Percentiles rank a stretch among this genome's conserved stretches.
Conservation (phyloP, 2,888 invertebrate species). For the Coleophora flavipennella region DNA sequence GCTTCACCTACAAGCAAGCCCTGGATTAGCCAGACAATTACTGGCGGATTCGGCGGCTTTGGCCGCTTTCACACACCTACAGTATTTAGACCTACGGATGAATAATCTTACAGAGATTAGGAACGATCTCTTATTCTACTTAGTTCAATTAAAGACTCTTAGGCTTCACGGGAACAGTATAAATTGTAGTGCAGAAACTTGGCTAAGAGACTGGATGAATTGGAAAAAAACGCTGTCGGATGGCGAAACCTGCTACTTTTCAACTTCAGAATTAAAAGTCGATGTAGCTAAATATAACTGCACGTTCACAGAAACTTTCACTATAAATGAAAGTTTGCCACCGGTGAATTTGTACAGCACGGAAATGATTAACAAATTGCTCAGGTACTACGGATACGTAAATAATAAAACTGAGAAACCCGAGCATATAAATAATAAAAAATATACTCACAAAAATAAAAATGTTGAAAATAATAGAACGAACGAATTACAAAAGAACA, state of each 20-base stretch:
- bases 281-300: constrained; percentile 63
- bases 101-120: constrained; percentile 71
- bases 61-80: constrained; percentile 79
- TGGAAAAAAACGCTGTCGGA: constrained; percentile 52
- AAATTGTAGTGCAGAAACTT: constrained; percentile 77
- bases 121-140: constrained; percentile 77
- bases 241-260: constrained; percentile 59
- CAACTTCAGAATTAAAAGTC: constrained; percentile 52
- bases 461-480: background rate
- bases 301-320: constrained; percentile 65
- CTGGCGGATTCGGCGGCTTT: constrained; percentile 81
- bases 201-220: constrained; percentile 80
- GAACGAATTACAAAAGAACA: constrained; percentile 20
- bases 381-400: constrained; percentile 60
- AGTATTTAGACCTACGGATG: constrained; percentile 80
- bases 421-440: constrained; percentile 27
- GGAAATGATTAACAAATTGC: constrained; percentile 65
- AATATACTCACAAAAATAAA: background rate
- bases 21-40: constrained; percentile 78
- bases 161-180: constrained; percentile 80
- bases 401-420: constrained; percentile 59
- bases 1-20: constrained; percentile 83
- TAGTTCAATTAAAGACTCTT: constrained; percentile 78
- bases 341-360: constrained; percentile 66
- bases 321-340: constrained; percentile 62